These are phyloP conservation scores for Cephalotes varians DNA, from an alignment of 2,888 invertebrate species.

Conservation along the genomic window DNA sequence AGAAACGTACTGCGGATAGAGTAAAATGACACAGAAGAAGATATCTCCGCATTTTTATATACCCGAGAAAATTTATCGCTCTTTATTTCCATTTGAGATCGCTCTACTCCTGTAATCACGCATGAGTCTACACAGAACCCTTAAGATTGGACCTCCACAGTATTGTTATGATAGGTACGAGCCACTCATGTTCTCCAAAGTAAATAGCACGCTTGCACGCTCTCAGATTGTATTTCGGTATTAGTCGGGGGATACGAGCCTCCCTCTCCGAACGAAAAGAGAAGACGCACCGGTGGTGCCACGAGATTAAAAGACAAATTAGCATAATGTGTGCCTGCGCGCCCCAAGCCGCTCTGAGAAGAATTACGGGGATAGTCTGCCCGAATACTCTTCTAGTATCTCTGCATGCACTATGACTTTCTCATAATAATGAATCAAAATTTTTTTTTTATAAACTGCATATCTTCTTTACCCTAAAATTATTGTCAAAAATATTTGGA, in stretches of 20 bases:
- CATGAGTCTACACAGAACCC: neutral
- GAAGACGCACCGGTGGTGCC: conserved; percentile 72
- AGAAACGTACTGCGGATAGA: neutral
- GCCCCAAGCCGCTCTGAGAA: conserved; percentile 54
- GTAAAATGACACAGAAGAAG: neutral
- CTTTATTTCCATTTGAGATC: neutral
- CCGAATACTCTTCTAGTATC: conserved; percentile 63
- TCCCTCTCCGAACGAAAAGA: conserved; percentile 47
- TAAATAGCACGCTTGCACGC: conserved; percentile 70
- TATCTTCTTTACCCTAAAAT: neutral
- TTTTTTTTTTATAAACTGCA: conserved; percentile 25
- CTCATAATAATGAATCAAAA: conserved; percentile 50
- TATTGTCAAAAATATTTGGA: neutral
- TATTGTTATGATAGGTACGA: conserved; percentile 40
- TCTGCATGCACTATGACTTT: conserved; percentile 37
- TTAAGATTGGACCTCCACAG: conserved; percentile 11
- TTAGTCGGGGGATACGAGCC: conserved; percentile 45
- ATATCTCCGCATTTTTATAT: neutral
- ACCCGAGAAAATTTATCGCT: neutral
- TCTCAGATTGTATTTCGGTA: conserved; percentile 64
- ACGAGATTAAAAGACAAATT: conserved; percentile 84
- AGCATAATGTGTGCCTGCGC: conserved; percentile 82
- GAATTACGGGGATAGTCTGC: conserved; percentile 59
- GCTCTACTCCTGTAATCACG: neutral
- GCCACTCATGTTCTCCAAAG: conserved; percentile 54